Conservation (phyloP, 2,113 vertebrate species). For the Eurystomus gularis region DNA sequence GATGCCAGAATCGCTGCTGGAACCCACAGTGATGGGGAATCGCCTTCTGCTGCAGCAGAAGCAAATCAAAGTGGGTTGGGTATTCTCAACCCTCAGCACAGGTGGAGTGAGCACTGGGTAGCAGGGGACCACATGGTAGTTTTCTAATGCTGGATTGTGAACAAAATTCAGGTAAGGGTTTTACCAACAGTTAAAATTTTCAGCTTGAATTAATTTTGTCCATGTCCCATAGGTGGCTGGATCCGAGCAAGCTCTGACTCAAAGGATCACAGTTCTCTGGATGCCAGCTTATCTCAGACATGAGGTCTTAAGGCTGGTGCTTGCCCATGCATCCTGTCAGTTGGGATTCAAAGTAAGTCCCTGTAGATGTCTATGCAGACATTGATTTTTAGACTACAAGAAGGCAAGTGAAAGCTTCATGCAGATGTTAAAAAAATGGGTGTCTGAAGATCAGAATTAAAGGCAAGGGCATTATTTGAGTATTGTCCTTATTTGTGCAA, state of each 20-base stretch:
- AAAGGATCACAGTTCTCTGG: background rate
- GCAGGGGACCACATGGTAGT: background rate
- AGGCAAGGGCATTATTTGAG: background rate
- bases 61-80: accelerated
- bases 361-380: background rate
- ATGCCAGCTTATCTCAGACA: background rate
- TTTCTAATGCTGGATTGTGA: background rate
- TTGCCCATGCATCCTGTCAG: background rate
- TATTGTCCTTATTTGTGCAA: background rate
- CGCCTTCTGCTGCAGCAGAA: background rate
- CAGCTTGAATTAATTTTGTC: background rate
- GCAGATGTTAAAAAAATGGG: background rate
- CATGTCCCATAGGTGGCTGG: background rate
- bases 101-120: background rate
- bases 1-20: background rate
- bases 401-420: background rate
- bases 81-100: background rate
- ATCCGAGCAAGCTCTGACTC: background rate
- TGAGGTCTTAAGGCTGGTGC: background rate
- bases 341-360: background rate
- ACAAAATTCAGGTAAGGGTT: background rate
- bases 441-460: background rate
- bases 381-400: background rate
- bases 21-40: background rate
- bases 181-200: background rate